phyloP scores from a whole-genome alignment of 2,888 invertebrate genomes.

The Sminthurides aquaticus region DNA sequence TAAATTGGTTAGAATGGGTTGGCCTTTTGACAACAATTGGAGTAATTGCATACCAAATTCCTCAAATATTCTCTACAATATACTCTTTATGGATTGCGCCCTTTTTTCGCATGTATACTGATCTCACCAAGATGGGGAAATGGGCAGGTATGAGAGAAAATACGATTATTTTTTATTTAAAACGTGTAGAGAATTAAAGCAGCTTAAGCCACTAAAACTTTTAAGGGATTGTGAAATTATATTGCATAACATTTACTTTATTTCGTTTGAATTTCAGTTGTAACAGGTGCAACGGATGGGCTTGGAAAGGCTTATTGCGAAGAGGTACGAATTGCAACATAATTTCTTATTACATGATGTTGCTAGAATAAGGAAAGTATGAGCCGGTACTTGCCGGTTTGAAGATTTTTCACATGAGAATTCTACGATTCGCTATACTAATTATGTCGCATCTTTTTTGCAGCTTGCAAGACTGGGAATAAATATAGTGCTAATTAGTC shows the following conservation, averaged over 20 bases:
- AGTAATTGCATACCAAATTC: constrained; percentile 37
- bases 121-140: constrained; percentile 62
- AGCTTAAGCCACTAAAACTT: no score
- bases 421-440: no score
- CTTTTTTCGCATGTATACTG: constrained; percentile 51
- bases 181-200: no score
- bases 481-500: constrained; percentile 43
- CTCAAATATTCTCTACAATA: constrained; percentile 33
- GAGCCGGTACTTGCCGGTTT: no score
- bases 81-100: constrained; percentile 49
- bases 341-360: no score
- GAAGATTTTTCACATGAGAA: no score
- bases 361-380: no score
- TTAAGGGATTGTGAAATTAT: no score
- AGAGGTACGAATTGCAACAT: constrained; percentile 38
- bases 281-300: constrained; percentile 85
- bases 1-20: constrained; percentile 40
- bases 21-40: constrained; percentile 36
- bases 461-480: constrained; percentile 43
- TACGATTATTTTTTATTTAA: no score
- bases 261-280: constrained; percentile 55
- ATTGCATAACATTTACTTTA: no score
- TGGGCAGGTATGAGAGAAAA: constrained; percentile 86
- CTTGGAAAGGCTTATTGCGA: constrained; percentile 78
- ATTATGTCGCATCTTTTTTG: constrained; percentile 2